Evolutionary conservation across 2,113 vertebrate genomes (phyloP).

Genomic region (Chloebia gouldiae): DNA sequence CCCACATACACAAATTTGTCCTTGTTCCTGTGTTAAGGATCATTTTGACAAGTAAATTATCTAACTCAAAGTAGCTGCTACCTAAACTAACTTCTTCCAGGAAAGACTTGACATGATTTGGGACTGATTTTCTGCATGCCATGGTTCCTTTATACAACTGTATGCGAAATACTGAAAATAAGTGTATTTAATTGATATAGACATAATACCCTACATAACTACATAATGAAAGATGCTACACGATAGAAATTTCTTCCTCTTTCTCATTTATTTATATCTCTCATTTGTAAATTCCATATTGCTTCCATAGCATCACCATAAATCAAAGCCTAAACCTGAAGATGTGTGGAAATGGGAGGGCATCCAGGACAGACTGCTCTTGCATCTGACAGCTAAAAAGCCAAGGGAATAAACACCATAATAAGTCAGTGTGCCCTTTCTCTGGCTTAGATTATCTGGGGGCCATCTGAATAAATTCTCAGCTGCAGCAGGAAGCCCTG

Average conservation of each 20-base stretch:
- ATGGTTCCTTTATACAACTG: not conserved
- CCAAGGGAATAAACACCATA: not conserved
- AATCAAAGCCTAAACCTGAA: not conserved
- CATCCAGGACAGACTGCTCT: not conserved
- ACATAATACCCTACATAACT: not conserved
- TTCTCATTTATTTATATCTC: not conserved
- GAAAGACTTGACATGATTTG: not conserved
- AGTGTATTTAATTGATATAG: not conserved
- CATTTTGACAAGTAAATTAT: not conserved
- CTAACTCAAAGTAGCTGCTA: not conserved
- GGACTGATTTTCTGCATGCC: not conserved
- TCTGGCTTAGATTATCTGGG: constrained; percentile 35
- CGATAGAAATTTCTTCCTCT: not conserved
- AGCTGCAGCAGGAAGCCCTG: constrained; percentile 71
- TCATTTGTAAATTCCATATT: not conserved
- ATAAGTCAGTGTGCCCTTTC: not conserved
- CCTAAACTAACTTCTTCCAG: not conserved
- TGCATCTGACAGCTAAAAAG: constrained; percentile 7
- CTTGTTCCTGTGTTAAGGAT: not conserved
- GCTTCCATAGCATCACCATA: not conserved
- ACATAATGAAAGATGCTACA: not conserved
- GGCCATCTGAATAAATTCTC: constrained; percentile 66
- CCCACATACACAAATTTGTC: not conserved
- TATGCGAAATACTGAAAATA: not conserved
- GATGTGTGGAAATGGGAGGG: not conserved